Base-by-base conservation (phyloP, 2,888 invertebrate species). In the Tachina lurida region DNA sequence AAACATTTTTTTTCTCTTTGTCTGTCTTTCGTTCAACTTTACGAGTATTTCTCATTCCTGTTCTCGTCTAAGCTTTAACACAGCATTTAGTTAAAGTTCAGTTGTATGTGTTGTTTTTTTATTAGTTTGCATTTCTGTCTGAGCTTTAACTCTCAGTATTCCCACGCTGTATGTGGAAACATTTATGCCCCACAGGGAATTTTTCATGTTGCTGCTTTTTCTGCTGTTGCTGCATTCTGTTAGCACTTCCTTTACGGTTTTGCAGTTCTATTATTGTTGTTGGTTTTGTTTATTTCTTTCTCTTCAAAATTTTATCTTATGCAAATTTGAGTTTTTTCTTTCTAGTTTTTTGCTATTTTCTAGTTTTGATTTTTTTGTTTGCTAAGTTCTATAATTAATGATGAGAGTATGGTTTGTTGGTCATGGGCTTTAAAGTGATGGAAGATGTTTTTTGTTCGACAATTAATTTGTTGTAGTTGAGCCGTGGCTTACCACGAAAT, bases 201-300 rank as follows among this genome's bases (percentile, higher is more conserved):
- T 74, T 54, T 84, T 65, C 47, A n/a, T 73, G 15, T 56, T 77
- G 31, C 80, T 75, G 65, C n/a, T 60, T 49, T 68, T 58, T 68
- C 41, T 63, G 74, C 63, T 73, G 68, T 73, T 81, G 62, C 47
- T 74, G 77, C 62, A 83, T 73, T 74, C 65, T 76, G 45, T 84
- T 73, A 58, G 77, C 77, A 84, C 81, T 85, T 85, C 85, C 81
- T 78, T 78, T 77, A 45, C 17, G n/a, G 17, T 71, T 56, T 76
- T 65, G 12, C 19, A 70, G 1, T 63, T 17, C 70, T 71, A 12
- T 68, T 75, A 31, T 79, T 76, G 17, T 63, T 68, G 1, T 79
- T 41, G n/a, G 39, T 74, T 15, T 56, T 56, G 31, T 43, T 43
- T 15, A 9, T 56, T 15, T 60, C 2, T 67, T n/a, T 67, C 5